These are phyloP conservation scores for Chaetops frenatus DNA, from an alignment of 2,113 vertebrate species.

Conservation along the genomic window DNA sequence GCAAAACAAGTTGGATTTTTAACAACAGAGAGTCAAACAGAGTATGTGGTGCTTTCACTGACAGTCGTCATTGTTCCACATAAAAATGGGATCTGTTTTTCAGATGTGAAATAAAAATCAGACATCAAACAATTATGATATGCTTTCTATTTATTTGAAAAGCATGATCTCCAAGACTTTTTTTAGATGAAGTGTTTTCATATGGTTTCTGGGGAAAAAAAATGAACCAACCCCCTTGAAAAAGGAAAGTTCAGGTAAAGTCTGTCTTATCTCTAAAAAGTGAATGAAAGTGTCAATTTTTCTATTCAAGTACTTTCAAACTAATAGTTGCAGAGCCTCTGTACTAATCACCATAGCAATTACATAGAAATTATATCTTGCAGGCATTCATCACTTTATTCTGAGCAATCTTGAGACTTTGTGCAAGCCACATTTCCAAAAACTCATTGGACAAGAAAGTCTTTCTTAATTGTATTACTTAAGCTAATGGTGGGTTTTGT, in stretches of 20 bases:
- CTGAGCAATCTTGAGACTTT: neutral
- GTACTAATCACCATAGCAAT: neutral
- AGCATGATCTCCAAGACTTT: neutral
- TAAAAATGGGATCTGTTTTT: neutral
- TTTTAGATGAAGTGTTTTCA: neutral
- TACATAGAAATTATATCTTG: neutral
- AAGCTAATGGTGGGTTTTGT: neutral
- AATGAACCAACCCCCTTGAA: too few species aligned
- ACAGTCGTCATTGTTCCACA: neutral
- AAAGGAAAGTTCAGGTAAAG: neutral
- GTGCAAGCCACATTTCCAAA: neutral
- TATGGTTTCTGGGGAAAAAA: neutral
- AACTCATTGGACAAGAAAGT: neutral
- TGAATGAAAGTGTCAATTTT: neutral
- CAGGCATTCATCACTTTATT: neutral
- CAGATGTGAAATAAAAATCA: neutral
- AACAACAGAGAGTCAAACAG: neutral
- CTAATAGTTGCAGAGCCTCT: neutral
- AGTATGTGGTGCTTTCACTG: neutral
- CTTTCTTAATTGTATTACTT: neutral
- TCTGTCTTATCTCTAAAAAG: neutral
- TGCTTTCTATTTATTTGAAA: neutral
- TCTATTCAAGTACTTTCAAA: neutral
- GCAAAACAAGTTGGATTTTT: neutral
- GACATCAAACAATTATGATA: neutral